These are phyloP conservation scores for Hemiscyllium ocellatum DNA, from an alignment of 2,113 vertebrate genomes.

Conservation along the genomic window DNA sequence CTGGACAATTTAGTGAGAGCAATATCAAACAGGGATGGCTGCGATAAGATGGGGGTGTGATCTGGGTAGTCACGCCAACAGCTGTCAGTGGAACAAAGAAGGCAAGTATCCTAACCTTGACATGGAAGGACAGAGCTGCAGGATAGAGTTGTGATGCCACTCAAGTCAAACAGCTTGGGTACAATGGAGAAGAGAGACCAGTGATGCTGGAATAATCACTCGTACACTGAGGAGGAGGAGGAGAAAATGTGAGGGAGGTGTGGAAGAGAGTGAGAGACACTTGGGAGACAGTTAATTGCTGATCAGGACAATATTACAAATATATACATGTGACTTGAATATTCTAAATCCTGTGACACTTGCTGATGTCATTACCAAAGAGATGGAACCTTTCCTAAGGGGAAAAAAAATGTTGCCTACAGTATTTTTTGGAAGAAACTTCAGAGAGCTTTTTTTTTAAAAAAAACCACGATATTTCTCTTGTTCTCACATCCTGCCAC, in stretches of 20 bases:
- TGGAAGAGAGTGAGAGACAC: not conserved
- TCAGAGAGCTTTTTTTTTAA: slow-evolving; percentile 36
- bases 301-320: slow-evolving; percentile 37
- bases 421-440: slow-evolving; percentile 49
- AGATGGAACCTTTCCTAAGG: slow-evolving; percentile 55
- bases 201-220: not conserved
- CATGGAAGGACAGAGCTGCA: not conserved
- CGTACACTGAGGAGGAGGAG: no score
- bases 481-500: no score
- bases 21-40: not conserved
- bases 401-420: slow-evolving; percentile 49
- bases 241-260: not conserved
- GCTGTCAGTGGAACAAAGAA: not conserved
- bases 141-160: not conserved
- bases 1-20: not conserved
- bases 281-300: not conserved
- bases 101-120: not conserved
- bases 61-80: not conserved
- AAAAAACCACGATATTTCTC: not conserved
- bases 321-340: slow-evolving; percentile 56
- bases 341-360: slow-evolving; percentile 48
- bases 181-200: not conserved
- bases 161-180: not conserved
- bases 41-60: not conserved
- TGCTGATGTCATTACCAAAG: slow-evolving; percentile 70